Evolutionary conservation across 2,888 invertebrate genomes (phyloP), one percentile per base, ranked within the genome.

Genomic region (Polyploca ridens): DNA sequence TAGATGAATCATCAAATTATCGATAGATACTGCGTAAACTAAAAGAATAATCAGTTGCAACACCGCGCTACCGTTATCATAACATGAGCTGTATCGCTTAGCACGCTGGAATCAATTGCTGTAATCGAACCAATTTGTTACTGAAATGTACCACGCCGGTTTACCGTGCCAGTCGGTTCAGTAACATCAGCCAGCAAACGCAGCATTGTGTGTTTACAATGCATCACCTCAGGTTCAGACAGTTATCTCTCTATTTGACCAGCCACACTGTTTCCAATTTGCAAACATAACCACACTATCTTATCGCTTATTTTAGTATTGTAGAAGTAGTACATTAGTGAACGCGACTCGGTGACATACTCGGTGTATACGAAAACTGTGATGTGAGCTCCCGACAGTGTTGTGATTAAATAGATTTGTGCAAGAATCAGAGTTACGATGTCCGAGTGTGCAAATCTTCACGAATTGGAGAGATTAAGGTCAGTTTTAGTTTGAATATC

Each of bases 401-500:
- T 74, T 74, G 68, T 61, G 57, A 69, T 61, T 27, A 11, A 60
- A 35, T 60, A 61, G 66, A 71, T 67, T 64, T 70, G 66, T 63
- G 58, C 57, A 61, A 62, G 35, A 16, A 59, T 35, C 3, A 14
- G 41, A 70, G 66, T 72, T 69, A 85, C 69, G 66, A 91, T 91
- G 91, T 83, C 82, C 71, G 90, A 90, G 75, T 87, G 87, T 64
- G 84, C 86, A 3, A 91, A 91, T 79, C 76, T 89, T 44, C 85
- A 87, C 63, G 93, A 93, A 71, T 77, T 92, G 78, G 88, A 92
- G 72, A 90, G 85, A 76, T 82, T 93, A 68, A 92, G 91, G 93
- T 93, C 67, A 62, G 84, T 79, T 64, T 27, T 19, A 38, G 33
- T 64, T 54, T 62, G 33, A 44, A 59, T 64, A 63, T 27, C 62